These are phyloP conservation scores for Standfussiana lucernea DNA, from an alignment of 2,888 invertebrate genomes.

Conservation along the genomic window DNA sequence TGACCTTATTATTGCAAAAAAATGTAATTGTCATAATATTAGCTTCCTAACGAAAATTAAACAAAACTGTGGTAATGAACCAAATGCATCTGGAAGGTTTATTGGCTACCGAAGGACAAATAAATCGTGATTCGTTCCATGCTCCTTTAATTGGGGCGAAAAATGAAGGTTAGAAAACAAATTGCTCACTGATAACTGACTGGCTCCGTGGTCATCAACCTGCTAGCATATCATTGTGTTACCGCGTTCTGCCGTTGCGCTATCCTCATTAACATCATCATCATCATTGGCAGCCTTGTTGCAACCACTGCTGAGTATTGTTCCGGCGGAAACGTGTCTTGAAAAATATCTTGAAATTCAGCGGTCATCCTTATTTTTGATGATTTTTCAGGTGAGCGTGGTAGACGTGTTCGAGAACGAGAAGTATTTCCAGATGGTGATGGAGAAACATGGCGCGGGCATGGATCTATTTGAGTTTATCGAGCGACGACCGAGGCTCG, in stretches of 20 bases:
- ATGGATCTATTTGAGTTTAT: slow-evolving; percentile 95
- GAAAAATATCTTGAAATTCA: not conserved
- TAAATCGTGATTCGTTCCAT: not conserved
- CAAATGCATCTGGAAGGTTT: not conserved
- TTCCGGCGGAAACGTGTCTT: not conserved
- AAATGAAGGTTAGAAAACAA: not conserved
- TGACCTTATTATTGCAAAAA: not conserved
- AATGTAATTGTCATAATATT: not conserved
- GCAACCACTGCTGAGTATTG: not conserved
- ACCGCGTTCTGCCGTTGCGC: not conserved
- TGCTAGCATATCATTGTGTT: too few relatives aligned
- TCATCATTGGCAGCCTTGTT: not conserved
- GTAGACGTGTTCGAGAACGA: slow-evolving; percentile 93
- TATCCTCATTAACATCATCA: not conserved
- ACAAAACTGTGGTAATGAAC: not conserved
- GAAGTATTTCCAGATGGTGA: slow-evolving; percentile 93
- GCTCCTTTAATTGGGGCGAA: not conserved
- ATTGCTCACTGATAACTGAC: too few relatives aligned
- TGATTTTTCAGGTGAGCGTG: slow-evolving; percentile 87
- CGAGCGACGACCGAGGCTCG: slow-evolving; percentile 92
- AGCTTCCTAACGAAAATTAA: not conserved
- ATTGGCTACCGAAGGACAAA: not conserved
- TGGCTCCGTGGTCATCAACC: too few relatives aligned
- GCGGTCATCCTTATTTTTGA: not conserved
- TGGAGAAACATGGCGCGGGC: slow-evolving; percentile 94